A percentile compares a stretch with the other conserved stretches of the same genome.
phyloP scores from a whole-genome alignment of 2,113 vertebrate genomes.

The Hemichromis elongatus region DNA sequence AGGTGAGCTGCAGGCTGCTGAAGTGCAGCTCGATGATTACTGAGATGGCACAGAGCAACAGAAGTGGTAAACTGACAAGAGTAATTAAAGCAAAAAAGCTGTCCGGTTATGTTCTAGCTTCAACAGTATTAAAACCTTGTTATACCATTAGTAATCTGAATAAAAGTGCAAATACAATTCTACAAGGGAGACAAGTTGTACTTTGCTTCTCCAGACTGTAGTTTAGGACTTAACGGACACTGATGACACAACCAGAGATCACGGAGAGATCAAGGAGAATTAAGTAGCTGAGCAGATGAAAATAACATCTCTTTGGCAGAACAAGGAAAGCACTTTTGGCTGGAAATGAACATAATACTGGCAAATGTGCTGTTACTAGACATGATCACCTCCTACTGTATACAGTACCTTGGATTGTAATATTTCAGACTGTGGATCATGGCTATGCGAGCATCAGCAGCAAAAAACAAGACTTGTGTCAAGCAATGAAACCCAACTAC shows the following conservation, averaged over 20 bases:
- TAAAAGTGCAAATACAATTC: slow-evolving; percentile 4
- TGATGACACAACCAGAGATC: neutral
- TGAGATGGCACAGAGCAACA: slow-evolving; percentile 34
- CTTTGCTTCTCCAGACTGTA: neutral
- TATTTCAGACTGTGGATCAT: neutral
- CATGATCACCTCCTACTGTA: neutral
- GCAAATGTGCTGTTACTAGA: slow-evolving; percentile 4
- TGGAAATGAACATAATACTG: slow-evolving; percentile 22
- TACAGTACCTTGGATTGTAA: neutral
- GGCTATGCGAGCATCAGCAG: neutral
- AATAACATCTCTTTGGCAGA: slow-evolving; percentile 55
- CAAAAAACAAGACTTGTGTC: neutral
- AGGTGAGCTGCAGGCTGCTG: slow-evolving; percentile 16
- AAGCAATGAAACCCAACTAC: neutral
- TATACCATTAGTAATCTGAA: slow-evolving; percentile 2
- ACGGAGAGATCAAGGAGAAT: slow-evolving; percentile 10
- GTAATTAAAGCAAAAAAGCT: neutral
- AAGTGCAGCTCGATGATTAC: slow-evolving; percentile 21
- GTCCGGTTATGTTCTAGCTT: neutral
- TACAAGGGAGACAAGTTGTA: slow-evolving; percentile 29
- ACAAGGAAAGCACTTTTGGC: slow-evolving; percentile 58
- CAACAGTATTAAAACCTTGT: neutral
- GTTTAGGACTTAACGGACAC: neutral
- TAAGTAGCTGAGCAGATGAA: slow-evolving; percentile 15
- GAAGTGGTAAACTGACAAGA: neutral